Percentiles rank a stretch among this genome's conserved stretches.
Conservation (phyloP, 1,140 invertebrate genomes). For the Aphidius gifuensis region DNA sequence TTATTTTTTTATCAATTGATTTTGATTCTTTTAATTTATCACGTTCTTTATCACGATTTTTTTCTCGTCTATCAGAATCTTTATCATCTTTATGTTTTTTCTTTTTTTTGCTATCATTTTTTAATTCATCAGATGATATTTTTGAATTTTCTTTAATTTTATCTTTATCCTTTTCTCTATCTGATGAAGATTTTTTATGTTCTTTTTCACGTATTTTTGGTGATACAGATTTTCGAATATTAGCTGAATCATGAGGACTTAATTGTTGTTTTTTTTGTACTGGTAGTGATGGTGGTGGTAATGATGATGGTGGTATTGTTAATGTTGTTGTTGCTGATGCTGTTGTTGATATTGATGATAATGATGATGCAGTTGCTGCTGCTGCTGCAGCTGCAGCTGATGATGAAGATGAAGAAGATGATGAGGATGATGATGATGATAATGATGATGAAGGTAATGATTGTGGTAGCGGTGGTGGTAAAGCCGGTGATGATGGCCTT, state of each 20-base stretch:
- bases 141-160: conserved; percentile 49
- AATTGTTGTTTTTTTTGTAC: conserved; percentile 22
- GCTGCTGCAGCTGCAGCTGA: too few species aligned
- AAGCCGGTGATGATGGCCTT: conserved; percentile 49
- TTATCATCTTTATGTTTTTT: conserved; percentile 55
- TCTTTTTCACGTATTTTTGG: conserved; percentile 55
- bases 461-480: background rate
- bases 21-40: conserved; percentile 45
- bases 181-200: conserved; percentile 44
- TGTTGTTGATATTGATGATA: too few species aligned
- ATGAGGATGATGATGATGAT: too few species aligned
- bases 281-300: too few species aligned
- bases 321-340: too few species aligned
- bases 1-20: conserved; percentile 44
- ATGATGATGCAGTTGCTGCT: too few species aligned
- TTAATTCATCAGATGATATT: conserved; percentile 45
- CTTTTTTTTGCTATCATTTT: conserved; percentile 49
- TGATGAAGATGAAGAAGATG: too few species aligned
- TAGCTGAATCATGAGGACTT: conserved; percentile 27
- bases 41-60: conserved; percentile 49
- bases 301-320: too few species aligned
- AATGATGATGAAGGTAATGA: too few species aligned
- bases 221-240: conserved; percentile 44
- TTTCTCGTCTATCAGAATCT: conserved; percentile 46
- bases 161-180: conserved; percentile 40